Evolutionary conservation across 2,888 invertebrate genomes (phyloP).

Genomic region (Pollenia angustigena): DNA sequence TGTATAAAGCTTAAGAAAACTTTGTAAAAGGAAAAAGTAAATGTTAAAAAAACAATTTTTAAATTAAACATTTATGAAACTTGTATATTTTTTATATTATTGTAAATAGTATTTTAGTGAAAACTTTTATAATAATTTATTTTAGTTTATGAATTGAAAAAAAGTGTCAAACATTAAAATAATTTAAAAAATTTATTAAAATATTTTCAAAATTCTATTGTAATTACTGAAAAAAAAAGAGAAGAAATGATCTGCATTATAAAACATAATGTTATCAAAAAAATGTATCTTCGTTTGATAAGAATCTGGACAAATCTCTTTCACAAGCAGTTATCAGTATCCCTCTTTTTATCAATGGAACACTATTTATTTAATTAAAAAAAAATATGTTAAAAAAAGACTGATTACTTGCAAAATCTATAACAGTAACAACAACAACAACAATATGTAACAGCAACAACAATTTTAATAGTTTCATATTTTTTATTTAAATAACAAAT

Average conservation of each 20-base stretch:
- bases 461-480: slow-evolving; percentile 21
- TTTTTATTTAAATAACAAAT: slow-evolving; percentile 13
- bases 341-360: neutral
- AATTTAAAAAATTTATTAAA: no score
- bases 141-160: slow-evolving; percentile 21
- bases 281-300: no score
- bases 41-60: neutral
- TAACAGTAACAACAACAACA: slow-evolving; percentile 14
- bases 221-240: no score
- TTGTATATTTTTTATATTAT: slow-evolving; percentile 60
- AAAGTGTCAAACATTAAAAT: slow-evolving; percentile 60
- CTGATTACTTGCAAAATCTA: slow-evolving; percentile 23
- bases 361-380: neutral
- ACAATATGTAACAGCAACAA: slow-evolving; percentile 13
- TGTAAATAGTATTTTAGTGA: slow-evolving; percentile 64
- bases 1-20: no score
- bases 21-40: no score
- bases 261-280: no score
- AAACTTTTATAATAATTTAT: slow-evolving; percentile 51
- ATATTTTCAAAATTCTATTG: no score
- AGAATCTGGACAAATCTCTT: neutral
- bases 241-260: no score
- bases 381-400: slow-evolving; percentile 1
- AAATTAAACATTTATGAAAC: slow-evolving; percentile 29
- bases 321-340: neutral